Conservation (phyloP, 2,797 vertebrate species). For the Peromyscus attwateri region DNA sequence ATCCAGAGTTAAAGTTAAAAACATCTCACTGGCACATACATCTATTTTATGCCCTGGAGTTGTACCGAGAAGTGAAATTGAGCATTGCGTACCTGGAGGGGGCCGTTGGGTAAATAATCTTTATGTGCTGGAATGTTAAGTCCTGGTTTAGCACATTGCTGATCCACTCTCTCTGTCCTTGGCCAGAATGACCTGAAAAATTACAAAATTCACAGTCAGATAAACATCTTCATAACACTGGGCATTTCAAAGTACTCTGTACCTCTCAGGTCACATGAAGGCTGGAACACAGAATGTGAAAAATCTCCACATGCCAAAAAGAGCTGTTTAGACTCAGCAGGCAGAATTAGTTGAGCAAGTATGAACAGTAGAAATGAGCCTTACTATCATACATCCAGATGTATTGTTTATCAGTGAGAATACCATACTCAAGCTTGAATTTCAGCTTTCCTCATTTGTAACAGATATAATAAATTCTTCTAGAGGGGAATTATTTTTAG, state of each 20-base stretch:
- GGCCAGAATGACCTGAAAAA: conserved; percentile 92
- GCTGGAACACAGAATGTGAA: background rate
- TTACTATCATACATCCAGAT: background rate
- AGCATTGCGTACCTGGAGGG: conserved; percentile 89
- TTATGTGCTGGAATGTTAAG: conserved; percentile 93
- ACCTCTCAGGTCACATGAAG: background rate
- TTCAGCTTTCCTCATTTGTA: background rate
- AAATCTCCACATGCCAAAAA: background rate
- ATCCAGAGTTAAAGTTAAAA: conserved; percentile 37
- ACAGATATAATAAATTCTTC: background rate
- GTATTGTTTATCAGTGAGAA: background rate
- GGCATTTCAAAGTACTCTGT: background rate
- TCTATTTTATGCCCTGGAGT: background rate
- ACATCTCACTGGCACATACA: background rate
- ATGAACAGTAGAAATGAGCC: conserved; percentile 17
- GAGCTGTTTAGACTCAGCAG: background rate
- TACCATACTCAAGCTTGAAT: background rate
- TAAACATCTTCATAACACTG: conserved; percentile 11
- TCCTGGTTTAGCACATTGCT: conserved; percentile 91
- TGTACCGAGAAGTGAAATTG: background rate
- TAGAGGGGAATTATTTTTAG: background rate
- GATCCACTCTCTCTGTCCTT: conserved; percentile 92
- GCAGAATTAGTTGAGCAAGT: background rate
- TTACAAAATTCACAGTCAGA: conserved; percentile 69
- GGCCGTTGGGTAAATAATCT: conserved; percentile 94